Conservation (phyloP, 1,140 invertebrate species). For the Akabosia matsudoensis region DNA sequence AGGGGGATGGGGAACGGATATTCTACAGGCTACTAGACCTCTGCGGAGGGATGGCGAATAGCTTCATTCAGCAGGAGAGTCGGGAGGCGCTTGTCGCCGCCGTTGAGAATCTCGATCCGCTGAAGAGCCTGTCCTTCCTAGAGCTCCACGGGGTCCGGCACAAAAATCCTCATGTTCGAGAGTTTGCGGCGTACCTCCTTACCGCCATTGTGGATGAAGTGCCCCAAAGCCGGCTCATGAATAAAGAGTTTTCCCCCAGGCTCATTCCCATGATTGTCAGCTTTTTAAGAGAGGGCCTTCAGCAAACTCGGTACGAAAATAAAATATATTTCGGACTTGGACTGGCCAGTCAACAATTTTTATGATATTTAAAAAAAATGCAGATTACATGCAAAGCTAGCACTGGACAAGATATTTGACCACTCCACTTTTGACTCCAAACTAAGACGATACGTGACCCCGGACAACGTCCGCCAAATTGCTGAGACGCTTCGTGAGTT, state of each 20-base stretch:
- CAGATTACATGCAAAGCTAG: background rate
- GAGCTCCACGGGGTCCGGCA: background rate
- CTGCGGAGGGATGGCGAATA: background rate
- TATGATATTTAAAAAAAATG: background rate
- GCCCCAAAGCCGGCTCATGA: background rate
- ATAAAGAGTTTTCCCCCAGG: background rate
- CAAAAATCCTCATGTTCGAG: constrained; percentile 4
- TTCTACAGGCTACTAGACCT: background rate
- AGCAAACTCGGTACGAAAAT: background rate
- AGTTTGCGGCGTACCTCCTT: background rate
- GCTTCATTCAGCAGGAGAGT: background rate
- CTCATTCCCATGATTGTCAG: background rate
- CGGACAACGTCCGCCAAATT: background rate
- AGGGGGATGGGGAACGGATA: background rate
- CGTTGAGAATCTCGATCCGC: background rate
- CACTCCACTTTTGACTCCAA: background rate
- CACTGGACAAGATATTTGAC: background rate
- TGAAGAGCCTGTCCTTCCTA: background rate
- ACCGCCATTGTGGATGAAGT: background rate
- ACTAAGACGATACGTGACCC: background rate
- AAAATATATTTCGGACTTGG: background rate
- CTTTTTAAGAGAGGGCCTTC: background rate
- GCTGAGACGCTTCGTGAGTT: constrained; percentile 4
- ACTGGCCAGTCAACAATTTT: background rate
- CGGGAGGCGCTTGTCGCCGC: background rate